Evolutionary conservation across 2,113 vertebrate genomes (phyloP).

Genomic region (Myotis lucifugus): DNA sequence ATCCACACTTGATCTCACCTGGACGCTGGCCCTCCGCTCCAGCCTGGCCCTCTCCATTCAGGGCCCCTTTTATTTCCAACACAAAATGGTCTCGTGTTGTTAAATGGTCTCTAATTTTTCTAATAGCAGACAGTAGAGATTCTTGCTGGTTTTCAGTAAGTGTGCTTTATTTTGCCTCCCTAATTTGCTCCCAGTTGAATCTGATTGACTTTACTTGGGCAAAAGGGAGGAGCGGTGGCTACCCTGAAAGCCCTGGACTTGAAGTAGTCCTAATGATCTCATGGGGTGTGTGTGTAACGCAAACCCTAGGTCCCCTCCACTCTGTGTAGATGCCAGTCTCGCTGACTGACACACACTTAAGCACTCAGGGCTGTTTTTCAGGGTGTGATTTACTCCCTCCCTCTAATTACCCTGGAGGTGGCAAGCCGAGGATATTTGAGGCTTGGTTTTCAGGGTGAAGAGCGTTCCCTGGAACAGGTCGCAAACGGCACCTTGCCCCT

Average conservation of each 20-base stretch:
- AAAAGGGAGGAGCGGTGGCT: constrained; percentile 64
- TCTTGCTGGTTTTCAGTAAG: constrained; percentile 81
- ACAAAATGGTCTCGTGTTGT: constrained; percentile 49
- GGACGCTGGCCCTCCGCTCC: constrained; percentile 45
- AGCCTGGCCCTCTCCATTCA: constrained; percentile 57
- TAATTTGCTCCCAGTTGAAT: constrained; percentile 81
- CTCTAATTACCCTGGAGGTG: constrained; percentile 55
- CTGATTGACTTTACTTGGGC: constrained; percentile 76
- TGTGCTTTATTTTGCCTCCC: constrained; percentile 81
- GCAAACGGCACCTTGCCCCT: neutral
- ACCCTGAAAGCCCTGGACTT: constrained; percentile 49
- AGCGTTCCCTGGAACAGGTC: neutral
- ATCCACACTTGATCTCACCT: constrained; percentile 65
- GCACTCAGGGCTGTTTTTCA: constrained; percentile 44
- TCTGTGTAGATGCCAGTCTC: constrained; percentile 51
- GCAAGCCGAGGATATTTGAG: neutral
- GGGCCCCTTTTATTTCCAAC: constrained; percentile 74
- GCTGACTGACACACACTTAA: constrained; percentile 46
- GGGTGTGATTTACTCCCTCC: constrained; percentile 44
- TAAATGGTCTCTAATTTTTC: constrained; percentile 82
- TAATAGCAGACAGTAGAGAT: constrained; percentile 75
- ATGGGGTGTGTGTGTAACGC: constrained; percentile 18
- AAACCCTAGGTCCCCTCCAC: constrained; percentile 58
- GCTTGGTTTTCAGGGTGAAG: constrained; percentile 48
- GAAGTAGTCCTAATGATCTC: constrained; percentile 68